These are phyloP conservation scores for Columbina picui DNA, from an alignment of 2,113 vertebrate species.

Conservation along the genomic window DNA sequence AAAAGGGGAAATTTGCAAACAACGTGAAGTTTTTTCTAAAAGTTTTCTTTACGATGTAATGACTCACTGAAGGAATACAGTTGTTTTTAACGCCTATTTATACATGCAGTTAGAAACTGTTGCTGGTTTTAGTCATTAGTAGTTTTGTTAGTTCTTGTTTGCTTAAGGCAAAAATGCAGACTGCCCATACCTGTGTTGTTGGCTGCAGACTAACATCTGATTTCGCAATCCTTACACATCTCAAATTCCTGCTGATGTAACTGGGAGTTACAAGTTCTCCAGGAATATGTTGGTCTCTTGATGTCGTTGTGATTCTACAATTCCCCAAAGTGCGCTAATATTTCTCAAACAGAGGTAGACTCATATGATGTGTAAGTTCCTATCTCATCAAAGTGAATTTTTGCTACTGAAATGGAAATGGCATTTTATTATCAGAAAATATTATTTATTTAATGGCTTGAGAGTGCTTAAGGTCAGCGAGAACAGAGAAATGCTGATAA, in stretches of 20 bases:
- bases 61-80: slow-evolving; percentile 14
- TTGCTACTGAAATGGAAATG: slow-evolving; percentile 62
- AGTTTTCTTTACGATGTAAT: background rate
- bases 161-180: slow-evolving; percentile 66
- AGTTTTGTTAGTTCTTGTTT: slow-evolving; percentile 70
- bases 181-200: slow-evolving; percentile 46
- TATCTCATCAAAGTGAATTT: slow-evolving; percentile 49
- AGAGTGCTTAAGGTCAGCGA: slow-evolving; percentile 57
- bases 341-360: background rate
- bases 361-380: background rate
- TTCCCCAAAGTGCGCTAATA: slow-evolving; percentile 2
- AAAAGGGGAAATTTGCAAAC: slow-evolving; percentile 12
- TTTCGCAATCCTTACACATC: slow-evolving; percentile 43
- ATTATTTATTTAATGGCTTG: slow-evolving; percentile 63
- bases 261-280: slow-evolving; percentile 12
- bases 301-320: background rate
- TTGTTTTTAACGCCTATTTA: slow-evolving; percentile 46
- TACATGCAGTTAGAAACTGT: slow-evolving; percentile 52
- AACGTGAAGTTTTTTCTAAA: slow-evolving; percentile 7
- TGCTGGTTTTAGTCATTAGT: slow-evolving; percentile 54
- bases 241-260: background rate
- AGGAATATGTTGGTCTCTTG: background rate
- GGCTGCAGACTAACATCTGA: slow-evolving; percentile 54
- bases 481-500: slow-evolving; percentile 36
- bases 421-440: slow-evolving; percentile 60